Base-by-base conservation (phyloP, 2,888 invertebrate species). In the Cremastobaeus sp. region DNA sequence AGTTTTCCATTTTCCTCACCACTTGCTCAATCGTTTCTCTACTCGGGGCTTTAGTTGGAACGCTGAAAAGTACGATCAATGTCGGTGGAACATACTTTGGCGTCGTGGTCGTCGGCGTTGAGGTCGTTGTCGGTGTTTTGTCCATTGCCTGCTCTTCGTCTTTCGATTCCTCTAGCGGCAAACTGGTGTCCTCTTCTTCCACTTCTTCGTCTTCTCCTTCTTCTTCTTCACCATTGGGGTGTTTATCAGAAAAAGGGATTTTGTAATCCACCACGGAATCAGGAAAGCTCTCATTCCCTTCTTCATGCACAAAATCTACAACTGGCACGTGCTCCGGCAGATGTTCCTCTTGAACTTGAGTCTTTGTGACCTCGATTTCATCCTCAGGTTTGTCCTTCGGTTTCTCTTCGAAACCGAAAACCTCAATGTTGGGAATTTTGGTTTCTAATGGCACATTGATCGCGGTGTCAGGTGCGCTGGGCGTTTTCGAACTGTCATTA, bases 251-350 rank as follows among this genome's bases (percentile, higher is more conserved):
- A 0, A 72, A 14, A 1, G 84, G 82, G 25, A 83, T 82, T 37
- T 83, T 81, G 62, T 85, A 84, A 43, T 85, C 81, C n/a, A 84
- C 77, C 1, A 83, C 70, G 0, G 41, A 34, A 2, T 77, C 81
- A 1, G 83, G 34, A 14, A 76, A 79, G 3, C 81, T 83, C 9
- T 78, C 77, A 60, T 83, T 83, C 1, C 65, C 21, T 9, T 69
- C 62, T 1, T 82, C 81, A 12, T 83, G 81, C 9, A 82, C 62
- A 35, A 84, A 81, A 4, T 84, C 84, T 1, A 78, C 81, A 1
- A 85, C 77, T 0, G 84, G 82, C 21, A 83, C 73, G 15, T 66
- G 32, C 6, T 59, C 47, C 0, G 66, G 35, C n/a, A 68, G 8
- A 60, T 32, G 77, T 14, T 79, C 54, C 66, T 77, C 59, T 6